Conservation (phyloP, 92 coral and sea anemone genomes). For the Isaurus tuberculatus region DNA sequence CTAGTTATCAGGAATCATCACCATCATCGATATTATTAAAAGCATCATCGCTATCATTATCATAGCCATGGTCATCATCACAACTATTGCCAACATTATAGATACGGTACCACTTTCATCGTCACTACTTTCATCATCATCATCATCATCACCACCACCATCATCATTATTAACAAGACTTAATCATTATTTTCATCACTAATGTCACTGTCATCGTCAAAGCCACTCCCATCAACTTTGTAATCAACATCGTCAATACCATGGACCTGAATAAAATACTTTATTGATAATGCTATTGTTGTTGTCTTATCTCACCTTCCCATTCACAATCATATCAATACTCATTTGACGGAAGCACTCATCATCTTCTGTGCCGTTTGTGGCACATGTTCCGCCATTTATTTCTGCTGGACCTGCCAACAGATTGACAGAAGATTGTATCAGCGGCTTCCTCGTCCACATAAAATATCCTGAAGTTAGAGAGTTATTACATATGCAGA, state of each 20-base stretch:
- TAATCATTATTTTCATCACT: background rate
- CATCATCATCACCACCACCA: background rate
- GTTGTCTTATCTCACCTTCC: conserved; percentile 69
- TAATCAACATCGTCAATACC: background rate
- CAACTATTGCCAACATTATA: too few relatives aligned
- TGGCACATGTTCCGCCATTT: conserved; percentile 18
- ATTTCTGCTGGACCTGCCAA: conserved; percentile 4
- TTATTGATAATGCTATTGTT: background rate
- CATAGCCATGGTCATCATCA: too few relatives aligned
- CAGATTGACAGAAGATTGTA: background rate
- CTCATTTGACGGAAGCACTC: conserved; percentile 74
- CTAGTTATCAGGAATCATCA: background rate
- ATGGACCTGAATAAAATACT: background rate
- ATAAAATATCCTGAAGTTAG: too few relatives aligned
- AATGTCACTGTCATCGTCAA: background rate
- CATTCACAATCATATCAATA: conserved; percentile 88
- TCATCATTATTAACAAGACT: background rate
- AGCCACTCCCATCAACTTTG: too few relatives aligned
- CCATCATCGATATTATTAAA: background rate
- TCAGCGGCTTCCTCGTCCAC: background rate
- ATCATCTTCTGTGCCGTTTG: conserved; percentile 47
- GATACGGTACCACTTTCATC: too few relatives aligned
- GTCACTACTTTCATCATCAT: background rate
- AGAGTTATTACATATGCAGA: too few relatives aligned
- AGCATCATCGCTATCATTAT: background rate